These are phyloP conservation scores for Candoia aspera DNA, from an alignment of 2,113 vertebrate genomes.

Conservation along the genomic window DNA sequence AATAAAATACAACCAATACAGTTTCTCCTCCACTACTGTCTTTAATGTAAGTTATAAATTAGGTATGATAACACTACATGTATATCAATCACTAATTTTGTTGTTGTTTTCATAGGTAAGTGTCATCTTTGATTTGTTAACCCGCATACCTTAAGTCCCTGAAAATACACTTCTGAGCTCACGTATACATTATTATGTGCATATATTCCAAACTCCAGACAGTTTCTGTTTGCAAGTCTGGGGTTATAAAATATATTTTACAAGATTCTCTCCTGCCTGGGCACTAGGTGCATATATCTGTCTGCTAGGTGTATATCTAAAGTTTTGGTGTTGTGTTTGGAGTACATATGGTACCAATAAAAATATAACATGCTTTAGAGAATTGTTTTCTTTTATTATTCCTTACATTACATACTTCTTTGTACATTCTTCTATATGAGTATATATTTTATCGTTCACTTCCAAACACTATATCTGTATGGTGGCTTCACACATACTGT, in stretches of 20 bases:
- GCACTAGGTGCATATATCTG: constrained; percentile 21
- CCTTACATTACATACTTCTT: fast-evolving
- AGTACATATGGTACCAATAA: background rate
- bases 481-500: background rate
- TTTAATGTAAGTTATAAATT: constrained; percentile 46
- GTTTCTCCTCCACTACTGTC: constrained; percentile 50
- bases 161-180: background rate
- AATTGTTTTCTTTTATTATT: background rate
- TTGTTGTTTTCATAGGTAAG: constrained; percentile 25
- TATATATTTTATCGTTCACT: background rate
- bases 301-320: constrained; percentile 23
- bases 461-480: background rate
- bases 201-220: constrained; percentile 20
- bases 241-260: constrained; percentile 44
- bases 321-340: background rate
- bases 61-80: constrained; percentile 39
- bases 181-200: background rate
- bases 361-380: background rate
- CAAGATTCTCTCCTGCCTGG: constrained; percentile 59
- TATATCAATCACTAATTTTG: constrained; percentile 26
- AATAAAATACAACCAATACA: constrained; percentile 36
- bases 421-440: background rate
- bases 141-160: background rate
- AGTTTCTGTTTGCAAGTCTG: background rate
- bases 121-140: constrained; percentile 17